These are phyloP conservation scores for Drosophila paramelanica DNA, from an alignment of 2,888 invertebrate species.

Conservation along the genomic window DNA sequence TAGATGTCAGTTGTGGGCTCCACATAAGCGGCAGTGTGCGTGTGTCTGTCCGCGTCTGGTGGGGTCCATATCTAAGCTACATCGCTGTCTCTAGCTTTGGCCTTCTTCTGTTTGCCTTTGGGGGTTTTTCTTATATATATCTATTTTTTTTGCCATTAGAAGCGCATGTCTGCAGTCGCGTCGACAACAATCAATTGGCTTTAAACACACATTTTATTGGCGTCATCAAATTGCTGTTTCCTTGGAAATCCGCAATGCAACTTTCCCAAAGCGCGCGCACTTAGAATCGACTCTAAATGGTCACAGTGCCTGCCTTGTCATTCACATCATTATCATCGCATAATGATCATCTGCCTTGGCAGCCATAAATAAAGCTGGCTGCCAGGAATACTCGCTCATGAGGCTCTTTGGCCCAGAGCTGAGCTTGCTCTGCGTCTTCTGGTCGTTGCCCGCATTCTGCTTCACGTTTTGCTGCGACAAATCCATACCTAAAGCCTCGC, in stretches of 20 bases:
- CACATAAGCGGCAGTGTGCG: slow-evolving; percentile 27
- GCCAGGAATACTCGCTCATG: slow-evolving; percentile 16
- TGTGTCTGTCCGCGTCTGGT: slow-evolving; percentile 55
- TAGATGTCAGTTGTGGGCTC: slow-evolving; percentile 72
- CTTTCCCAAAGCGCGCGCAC: slow-evolving; percentile 65
- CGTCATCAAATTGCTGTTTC: slow-evolving; percentile 78
- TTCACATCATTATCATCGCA: slow-evolving; percentile 36
- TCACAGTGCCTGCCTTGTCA: slow-evolving; percentile 53
- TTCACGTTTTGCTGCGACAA: slow-evolving; percentile 59
- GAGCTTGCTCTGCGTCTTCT: slow-evolving; percentile 18
- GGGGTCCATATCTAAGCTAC: slow-evolving; percentile 50
- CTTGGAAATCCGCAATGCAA: slow-evolving; percentile 73
- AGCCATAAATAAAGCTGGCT: slow-evolving; percentile 69
- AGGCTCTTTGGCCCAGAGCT: slow-evolving; percentile 3
- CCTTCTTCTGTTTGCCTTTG: slow-evolving; percentile 34
- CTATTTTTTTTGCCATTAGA: slow-evolving; percentile 55
- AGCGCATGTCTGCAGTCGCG: slow-evolving; percentile 70
- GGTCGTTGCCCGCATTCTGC: slow-evolving; percentile 74
- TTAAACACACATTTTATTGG: slow-evolving; percentile 78
- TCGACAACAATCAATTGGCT: slow-evolving; percentile 78
- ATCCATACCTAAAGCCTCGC: slow-evolving; percentile 40
- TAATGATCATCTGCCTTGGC: slow-evolving; percentile 43
- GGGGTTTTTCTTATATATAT: slow-evolving; percentile 2
- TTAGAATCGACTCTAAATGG: slow-evolving; percentile 72
- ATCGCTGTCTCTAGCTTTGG: slow-evolving; percentile 27